Evolutionary conservation across 2,113 vertebrate species (phyloP).

Genomic region (Scolopax mira): DNA sequence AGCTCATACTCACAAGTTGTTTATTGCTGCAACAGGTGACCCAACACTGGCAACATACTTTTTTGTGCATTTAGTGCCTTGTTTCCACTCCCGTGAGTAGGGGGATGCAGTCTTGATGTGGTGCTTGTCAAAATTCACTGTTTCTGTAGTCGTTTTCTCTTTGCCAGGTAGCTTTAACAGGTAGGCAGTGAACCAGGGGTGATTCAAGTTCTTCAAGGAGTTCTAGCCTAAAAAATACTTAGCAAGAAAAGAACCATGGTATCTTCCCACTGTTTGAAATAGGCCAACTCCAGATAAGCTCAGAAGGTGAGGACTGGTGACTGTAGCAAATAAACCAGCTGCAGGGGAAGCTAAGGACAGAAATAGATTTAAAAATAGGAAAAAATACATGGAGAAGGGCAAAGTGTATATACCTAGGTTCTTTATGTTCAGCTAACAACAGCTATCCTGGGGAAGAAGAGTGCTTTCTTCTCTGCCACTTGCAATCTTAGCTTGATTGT

Average conservation of each 20-base stretch:
- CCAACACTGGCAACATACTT: not conserved
- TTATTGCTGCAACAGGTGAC: not conserved
- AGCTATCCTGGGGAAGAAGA: not conserved
- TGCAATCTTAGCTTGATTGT: not conserved
- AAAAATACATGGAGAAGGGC: not conserved
- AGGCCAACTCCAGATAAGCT: not conserved
- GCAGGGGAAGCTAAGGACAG: not conserved
- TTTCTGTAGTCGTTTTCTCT: not conserved
- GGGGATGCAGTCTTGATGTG: not conserved
- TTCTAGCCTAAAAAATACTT: not conserved
- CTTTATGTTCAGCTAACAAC: not conserved
- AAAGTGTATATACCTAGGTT: not conserved
- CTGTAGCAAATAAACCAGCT: not conserved
- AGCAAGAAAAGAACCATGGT: not conserved
- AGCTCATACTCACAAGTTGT: not conserved
- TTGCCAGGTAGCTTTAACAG: accelerated
- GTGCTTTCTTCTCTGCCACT: not conserved
- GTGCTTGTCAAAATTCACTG: not conserved
- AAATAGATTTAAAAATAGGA: not conserved
- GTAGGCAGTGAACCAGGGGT: not conserved
- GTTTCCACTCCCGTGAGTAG: not conserved
- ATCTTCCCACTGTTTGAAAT: not conserved
- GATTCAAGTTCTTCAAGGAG: accelerated
- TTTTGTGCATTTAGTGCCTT: not conserved
- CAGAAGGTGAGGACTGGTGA: not conserved